phyloP scores from a whole-genome alignment of 1,140 invertebrate genomes.

The Drosophila nannoptera region DNA sequence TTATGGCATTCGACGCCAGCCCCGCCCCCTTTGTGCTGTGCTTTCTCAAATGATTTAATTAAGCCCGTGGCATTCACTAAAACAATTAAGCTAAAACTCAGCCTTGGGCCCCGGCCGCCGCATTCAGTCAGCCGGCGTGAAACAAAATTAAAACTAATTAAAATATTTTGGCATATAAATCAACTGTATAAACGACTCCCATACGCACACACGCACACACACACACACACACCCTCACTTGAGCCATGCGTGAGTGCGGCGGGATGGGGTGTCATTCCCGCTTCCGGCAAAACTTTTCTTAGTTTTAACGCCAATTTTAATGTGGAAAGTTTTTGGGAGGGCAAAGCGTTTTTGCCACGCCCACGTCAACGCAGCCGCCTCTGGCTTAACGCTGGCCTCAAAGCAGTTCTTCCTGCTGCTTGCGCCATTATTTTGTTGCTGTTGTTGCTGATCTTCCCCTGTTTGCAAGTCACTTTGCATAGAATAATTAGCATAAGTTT shows the following conservation, averaged over 20 bases:
- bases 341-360: no score
- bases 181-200: constrained; percentile 21
- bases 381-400: constrained; percentile 6
- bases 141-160: constrained; percentile 49
- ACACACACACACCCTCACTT: background rate
- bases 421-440: background rate
- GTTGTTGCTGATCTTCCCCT: no score
- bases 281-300: constrained; percentile 33
- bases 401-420: constrained; percentile 2
- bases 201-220: constrained; percentile 10
- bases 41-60: constrained; percentile 20
- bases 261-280: background rate
- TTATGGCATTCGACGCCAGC: background rate
- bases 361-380: constrained; percentile 25
- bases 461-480: constrained; percentile 21
- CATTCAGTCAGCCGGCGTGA: background rate
- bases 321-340: constrained; percentile 40
- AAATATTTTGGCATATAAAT: constrained; percentile 54
- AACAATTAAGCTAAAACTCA: constrained; percentile 33
- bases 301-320: constrained; percentile 56
- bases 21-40: background rate
- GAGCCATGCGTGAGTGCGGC: no score
- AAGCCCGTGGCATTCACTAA: constrained; percentile 16
- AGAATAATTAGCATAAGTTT: constrained; percentile 48
- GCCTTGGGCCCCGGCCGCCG: constrained; percentile 18